These are phyloP conservation scores for Felis chaus DNA, from an alignment of 2,113 vertebrate genomes.

Conservation along the genomic window DNA sequence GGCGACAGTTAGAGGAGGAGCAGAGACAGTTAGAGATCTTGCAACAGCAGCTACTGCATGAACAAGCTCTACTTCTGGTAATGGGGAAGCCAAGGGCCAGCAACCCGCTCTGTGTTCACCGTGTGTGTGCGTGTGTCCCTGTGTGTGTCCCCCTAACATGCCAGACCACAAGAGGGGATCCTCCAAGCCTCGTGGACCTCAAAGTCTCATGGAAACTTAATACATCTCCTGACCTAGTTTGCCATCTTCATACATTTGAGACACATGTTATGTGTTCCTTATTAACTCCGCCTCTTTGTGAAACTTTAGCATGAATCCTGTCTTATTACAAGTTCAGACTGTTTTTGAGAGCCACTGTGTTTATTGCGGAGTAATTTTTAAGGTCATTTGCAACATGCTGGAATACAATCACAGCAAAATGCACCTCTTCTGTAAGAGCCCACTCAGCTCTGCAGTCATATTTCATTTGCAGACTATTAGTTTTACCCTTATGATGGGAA, in stretches of 20 bases:
- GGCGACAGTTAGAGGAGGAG: constrained; percentile 99
- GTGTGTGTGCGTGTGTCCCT: neutral
- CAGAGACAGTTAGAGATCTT: constrained; percentile 99
- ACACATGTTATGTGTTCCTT: neutral
- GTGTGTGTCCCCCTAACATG: neutral
- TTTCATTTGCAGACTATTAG: constrained; percentile 61
- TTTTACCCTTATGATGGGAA: constrained; percentile 52
- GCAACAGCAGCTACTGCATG: constrained; percentile 99
- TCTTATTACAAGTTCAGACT: constrained; percentile 21
- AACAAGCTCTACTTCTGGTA: constrained; percentile 99
- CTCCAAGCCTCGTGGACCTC: neutral
- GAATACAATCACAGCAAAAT: neutral
- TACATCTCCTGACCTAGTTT: neutral
- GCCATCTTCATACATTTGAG: neutral
- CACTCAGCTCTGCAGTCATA: neutral
- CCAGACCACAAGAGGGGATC: neutral
- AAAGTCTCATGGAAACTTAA: neutral
- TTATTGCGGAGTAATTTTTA: constrained; percentile 2
- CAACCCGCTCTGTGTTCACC: constrained; percentile 58
- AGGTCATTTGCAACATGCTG: constrained; percentile 63
- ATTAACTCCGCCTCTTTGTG: neutral
- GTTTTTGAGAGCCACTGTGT: neutral
- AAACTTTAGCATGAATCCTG: neutral
- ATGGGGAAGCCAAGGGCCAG: constrained; percentile 81
- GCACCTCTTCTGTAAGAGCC: neutral